Percentiles rank a stretch among this genome's conserved stretches.
Conservation (phyloP, 2,113 vertebrate genomes). For the Rhabdomys dilectus region DNA sequence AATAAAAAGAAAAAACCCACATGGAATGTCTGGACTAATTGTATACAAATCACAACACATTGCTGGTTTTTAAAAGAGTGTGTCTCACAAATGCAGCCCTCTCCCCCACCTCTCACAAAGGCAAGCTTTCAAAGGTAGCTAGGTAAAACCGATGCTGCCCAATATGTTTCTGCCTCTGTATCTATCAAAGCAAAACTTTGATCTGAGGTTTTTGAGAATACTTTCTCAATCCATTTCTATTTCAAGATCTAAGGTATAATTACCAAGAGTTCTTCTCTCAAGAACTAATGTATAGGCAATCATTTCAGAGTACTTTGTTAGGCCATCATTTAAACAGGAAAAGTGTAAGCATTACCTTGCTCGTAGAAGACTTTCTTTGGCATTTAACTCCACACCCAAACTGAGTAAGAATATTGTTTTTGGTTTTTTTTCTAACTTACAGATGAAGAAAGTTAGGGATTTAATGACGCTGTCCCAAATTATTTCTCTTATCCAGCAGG, state of each 20-base stretch:
- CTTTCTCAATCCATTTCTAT: constrained; percentile 14
- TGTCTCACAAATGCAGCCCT: not conserved
- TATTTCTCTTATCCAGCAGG: not conserved
- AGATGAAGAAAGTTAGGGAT: constrained; percentile 16
- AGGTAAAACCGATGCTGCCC: not conserved
- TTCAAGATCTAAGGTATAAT: not conserved
- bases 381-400: constrained; percentile 3
- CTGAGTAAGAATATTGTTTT: constrained; percentile 5
- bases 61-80: not conserved
- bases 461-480: not conserved
- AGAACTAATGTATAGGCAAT: constrained; percentile 14
- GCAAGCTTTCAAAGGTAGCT: not conserved
- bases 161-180: not conserved
- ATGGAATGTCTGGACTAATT: not conserved
- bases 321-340: constrained; percentile 21
- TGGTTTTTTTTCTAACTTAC: constrained; percentile 45
- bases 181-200: not conserved
- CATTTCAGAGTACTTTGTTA: not conserved
- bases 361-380: constrained; percentile 17
- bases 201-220: not conserved
- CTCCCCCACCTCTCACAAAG: no score
- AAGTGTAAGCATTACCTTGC: not conserved
- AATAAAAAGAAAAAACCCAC: not conserved
- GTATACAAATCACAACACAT: constrained; percentile 10
- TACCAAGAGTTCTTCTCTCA: constrained; percentile 26